phyloP scores from a whole-genome alignment of 2,888 invertebrate genomes.

The Petrolisthes manimaculis region DNA sequence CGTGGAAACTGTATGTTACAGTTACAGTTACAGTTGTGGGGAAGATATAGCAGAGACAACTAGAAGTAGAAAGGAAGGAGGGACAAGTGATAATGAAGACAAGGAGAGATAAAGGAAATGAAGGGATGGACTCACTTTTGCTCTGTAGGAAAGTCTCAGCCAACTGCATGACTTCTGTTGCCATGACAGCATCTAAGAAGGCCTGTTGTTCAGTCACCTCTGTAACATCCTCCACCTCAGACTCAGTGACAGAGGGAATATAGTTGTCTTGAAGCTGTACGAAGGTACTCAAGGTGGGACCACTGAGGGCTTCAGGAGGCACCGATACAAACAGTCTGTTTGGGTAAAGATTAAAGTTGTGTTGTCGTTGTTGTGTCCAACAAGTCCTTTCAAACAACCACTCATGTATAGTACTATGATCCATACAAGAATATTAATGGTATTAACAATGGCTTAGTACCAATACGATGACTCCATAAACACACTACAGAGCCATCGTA shows the following conservation, averaged over 20 bases:
- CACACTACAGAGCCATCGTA: too few species aligned
- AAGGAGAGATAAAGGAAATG: neutral
- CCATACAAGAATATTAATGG: too few species aligned
- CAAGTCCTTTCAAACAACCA: neutral
- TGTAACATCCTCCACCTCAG: conserved; percentile 75
- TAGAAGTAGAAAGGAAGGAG: too few species aligned
- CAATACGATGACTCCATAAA: too few species aligned
- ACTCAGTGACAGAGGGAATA: neutral
- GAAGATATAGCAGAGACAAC: too few species aligned
- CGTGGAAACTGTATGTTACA: too few species aligned
- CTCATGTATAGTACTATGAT: too few species aligned
- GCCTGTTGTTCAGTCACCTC: conserved; percentile 84
- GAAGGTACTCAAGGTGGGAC: conserved; percentile 47
- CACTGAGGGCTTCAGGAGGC: conserved; percentile 34
- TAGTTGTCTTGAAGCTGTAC: conserved; percentile 76
- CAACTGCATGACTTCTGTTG: conserved; percentile 81
- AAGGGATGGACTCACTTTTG: conserved; percentile 71
- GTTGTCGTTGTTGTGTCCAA: neutral
- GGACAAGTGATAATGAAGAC: too few species aligned
- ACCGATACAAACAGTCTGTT: conserved; percentile 49
- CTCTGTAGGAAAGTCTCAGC: conserved; percentile 78
- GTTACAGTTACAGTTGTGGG: too few species aligned
- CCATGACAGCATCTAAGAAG: conserved; percentile 82
- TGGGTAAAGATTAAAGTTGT: neutral
- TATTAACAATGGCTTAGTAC: too few species aligned